Evolutionary conservation across 2,888 invertebrate genomes (phyloP).

Genomic region (Rotaria macrura): DNA sequence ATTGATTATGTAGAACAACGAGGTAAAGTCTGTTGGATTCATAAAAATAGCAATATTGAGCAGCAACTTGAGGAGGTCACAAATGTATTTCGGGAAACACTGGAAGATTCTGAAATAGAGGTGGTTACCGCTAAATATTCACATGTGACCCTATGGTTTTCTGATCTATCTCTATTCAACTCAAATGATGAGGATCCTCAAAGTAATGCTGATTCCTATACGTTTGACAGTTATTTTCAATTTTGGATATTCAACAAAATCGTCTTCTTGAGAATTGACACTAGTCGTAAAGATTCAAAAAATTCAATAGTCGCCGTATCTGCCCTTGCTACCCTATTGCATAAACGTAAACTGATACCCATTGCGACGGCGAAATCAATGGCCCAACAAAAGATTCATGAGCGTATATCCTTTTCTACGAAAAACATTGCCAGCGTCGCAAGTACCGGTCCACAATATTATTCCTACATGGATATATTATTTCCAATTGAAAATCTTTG

Average conservation of each 20-base stretch:
- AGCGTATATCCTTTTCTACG: neutral
- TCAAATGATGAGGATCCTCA: neutral
- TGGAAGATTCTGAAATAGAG: neutral
- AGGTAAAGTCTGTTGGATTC: neutral
- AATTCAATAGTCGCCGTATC: neutral
- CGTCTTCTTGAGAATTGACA: neutral
- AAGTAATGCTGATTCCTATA: too few species aligned
- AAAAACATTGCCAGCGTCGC: neutral
- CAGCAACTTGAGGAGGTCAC: neutral
- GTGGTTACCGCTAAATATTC: constrained; percentile 12
- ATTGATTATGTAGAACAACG: constrained; percentile 18
- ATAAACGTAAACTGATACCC: neutral
- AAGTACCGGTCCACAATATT: neutral
- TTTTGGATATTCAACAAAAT: neutral
- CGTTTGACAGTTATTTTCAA: neutral
- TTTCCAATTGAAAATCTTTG: neutral
- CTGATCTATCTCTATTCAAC: neutral
- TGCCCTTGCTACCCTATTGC: neutral
- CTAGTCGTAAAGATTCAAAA: neutral
- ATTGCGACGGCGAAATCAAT: neutral
- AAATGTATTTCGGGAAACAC: neutral
- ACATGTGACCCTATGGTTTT: neutral
- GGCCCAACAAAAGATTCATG: neutral
- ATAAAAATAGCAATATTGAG: constrained; percentile 16
- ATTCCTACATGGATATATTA: neutral